Percentiles rank a stretch among this genome's conserved stretches.
These are phyloP conservation scores for Cathartes aura DNA, from an alignment of 2,113 vertebrate species.

Conservation along the genomic window DNA sequence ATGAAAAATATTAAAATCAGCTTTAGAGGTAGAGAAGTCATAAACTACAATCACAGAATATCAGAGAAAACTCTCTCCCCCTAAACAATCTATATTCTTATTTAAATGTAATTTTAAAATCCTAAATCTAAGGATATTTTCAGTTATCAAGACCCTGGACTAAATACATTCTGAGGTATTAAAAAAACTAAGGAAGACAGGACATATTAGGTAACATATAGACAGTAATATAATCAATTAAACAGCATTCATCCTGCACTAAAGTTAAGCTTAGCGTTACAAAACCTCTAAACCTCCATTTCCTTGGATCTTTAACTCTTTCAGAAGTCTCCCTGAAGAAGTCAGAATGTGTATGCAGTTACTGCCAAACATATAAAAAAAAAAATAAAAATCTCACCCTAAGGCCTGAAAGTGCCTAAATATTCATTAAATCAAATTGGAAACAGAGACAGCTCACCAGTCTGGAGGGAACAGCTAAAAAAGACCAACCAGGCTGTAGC, in stretches of 20 bases:
- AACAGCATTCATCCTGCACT: not conserved
- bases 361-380: not conserved
- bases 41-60: conserved; percentile 7
- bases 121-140: not conserved
- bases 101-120: not conserved
- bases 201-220: not conserved
- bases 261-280: not conserved
- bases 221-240: not conserved
- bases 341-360: not conserved
- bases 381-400: not conserved
- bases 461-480: not conserved
- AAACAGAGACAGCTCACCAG: not conserved
- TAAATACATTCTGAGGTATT: not conserved
- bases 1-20: conserved; percentile 72
- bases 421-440: not conserved
- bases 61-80: not conserved
- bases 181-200: not conserved
- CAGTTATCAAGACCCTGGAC: not conserved
- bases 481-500: not conserved
- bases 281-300: not conserved
- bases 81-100: not conserved
- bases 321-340: not conserved
- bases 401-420: not conserved
- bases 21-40: conserved; percentile 25
- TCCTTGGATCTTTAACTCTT: not conserved